Conservation (phyloP, 1,140 invertebrate genomes). For the Pseudomyrmex cubaensis region DNA sequence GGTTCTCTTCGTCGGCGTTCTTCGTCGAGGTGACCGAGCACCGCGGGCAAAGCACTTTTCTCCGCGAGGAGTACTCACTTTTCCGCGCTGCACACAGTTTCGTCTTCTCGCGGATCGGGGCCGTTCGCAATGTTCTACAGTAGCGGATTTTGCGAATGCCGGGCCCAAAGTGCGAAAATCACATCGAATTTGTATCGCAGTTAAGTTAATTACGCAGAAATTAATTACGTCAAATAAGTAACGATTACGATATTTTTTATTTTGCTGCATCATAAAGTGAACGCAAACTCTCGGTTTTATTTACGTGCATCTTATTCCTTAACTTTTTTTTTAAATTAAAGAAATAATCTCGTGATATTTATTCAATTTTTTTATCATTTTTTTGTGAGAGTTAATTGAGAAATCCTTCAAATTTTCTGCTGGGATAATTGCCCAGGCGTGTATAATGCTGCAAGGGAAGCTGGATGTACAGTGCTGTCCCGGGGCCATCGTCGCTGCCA, state of each 20-base stretch:
- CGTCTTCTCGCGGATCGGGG: conserved; percentile 64
- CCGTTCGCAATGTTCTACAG: conserved; percentile 54
- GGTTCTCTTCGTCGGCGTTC: conserved; percentile 35
- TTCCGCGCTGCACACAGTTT: conserved; percentile 52
- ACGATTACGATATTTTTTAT: no score
- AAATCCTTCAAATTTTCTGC: conserved; percentile 36
- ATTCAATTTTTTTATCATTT: neutral
- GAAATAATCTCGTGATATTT: neutral
- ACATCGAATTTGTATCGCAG: no score
- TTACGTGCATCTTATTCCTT: neutral
- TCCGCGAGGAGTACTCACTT: conserved; percentile 58
- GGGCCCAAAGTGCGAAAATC: conserved; percentile 21
- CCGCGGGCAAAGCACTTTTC: conserved; percentile 55
- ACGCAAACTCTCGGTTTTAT: no score
- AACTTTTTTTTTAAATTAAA: neutral
- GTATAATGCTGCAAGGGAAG: conserved; percentile 55
- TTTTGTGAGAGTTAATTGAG: neutral
- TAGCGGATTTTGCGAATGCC: conserved; percentile 22
- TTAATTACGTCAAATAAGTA: no score
- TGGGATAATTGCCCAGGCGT: conserved; percentile 63
- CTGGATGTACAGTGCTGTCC: conserved; percentile 67
- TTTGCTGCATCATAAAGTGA: no score
- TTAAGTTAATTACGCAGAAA: no score
- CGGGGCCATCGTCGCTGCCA: conserved; percentile 18
- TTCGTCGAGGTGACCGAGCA: conserved; percentile 57